Base-by-base conservation (phyloP, 92 coral and sea anemone genomes). In the Palythoa heliodiscus region DNA sequence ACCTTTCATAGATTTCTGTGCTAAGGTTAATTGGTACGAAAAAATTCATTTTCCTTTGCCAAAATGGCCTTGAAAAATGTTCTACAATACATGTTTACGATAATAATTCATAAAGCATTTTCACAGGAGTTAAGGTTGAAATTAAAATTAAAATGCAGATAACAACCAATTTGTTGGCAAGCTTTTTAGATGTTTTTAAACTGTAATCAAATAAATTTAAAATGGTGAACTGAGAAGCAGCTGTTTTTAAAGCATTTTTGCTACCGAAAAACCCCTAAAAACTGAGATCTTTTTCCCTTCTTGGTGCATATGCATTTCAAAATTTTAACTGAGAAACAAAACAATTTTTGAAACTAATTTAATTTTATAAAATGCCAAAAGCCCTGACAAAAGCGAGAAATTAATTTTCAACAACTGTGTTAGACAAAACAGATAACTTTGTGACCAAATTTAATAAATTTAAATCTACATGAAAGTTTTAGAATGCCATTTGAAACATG, bases 401-500 rank as follows among this genome's bases (percentile, higher is more conserved):
- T 80, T 64, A 23, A 64, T 80, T 66, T 80, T 53, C 29, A 12
- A 57, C 66, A 54, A 17, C 67, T 23, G 84, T 63, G 58, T 24
- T 35, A 79, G 73, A 79, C 73, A 63, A 79, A 79, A 35, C 83
- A 37, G 73, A 79, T 63, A 79, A 43, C 22, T 48, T 23, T 43
- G 61, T 22, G 74, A 47, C 63, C 54, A 80, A 67, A 80, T 80
- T 80, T 47, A 80, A 66, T 66, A 80, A 80, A 63, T 80, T 66
- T 22, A 66, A 48, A 80, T 80, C 74, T 47, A 24, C 57, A 47
- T 2, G 43, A 11, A 69, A 24, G 66, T 80, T 70, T 52, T 67
- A 43, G 84, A 37, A 19, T 40, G 57, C n/a, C 15, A n/a, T n/a
- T 48, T 64, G 84, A 48, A 39, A 48, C 57, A 43, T 23, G n/a